phyloP scores from a whole-genome alignment of 2,113 vertebrate genomes.

The Mirounga angustirostris region DNA sequence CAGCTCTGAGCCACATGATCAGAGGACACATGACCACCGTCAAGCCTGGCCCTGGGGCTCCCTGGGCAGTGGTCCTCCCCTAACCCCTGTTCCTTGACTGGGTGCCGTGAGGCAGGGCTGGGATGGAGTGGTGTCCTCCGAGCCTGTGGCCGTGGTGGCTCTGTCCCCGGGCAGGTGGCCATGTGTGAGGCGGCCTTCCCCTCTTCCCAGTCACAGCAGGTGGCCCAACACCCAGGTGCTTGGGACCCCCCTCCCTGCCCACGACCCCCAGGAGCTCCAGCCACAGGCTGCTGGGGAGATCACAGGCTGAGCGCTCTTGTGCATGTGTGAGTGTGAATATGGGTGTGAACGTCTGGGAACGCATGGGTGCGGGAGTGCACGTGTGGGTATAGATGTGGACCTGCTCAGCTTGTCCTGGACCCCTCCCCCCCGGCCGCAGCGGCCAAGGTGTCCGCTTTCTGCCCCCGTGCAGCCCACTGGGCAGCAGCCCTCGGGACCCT shows the following conservation, averaged over 20 bases:
- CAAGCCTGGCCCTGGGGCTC: background rate
- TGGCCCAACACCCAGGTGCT: background rate
- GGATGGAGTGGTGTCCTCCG: accelerated
- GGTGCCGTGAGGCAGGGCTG: background rate
- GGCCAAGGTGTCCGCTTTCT: accelerated
- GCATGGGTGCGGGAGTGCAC: too few species aligned
- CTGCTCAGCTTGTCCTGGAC: background rate
- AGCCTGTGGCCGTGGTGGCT: background rate
- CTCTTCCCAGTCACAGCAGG: background rate
- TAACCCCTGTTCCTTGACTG: accelerated
- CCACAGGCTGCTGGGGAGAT: background rate
- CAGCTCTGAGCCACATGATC: background rate
- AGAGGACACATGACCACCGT: background rate
- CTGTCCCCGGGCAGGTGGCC: background rate
- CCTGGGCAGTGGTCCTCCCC: too few species aligned
- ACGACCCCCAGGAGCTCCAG: background rate
- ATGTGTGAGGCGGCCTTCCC: background rate
- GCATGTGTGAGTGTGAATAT: accelerated
- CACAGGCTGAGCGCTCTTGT: accelerated
- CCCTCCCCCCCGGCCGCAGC: background rate
- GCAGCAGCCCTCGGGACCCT: background rate
- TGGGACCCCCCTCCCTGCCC: background rate
- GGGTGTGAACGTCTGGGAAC: too few species aligned
- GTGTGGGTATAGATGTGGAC: background rate
- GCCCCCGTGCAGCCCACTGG: background rate